Evolutionary conservation across 2,113 vertebrate species (phyloP).

Genomic region (Paracanthobrama guichenoti): DNA sequence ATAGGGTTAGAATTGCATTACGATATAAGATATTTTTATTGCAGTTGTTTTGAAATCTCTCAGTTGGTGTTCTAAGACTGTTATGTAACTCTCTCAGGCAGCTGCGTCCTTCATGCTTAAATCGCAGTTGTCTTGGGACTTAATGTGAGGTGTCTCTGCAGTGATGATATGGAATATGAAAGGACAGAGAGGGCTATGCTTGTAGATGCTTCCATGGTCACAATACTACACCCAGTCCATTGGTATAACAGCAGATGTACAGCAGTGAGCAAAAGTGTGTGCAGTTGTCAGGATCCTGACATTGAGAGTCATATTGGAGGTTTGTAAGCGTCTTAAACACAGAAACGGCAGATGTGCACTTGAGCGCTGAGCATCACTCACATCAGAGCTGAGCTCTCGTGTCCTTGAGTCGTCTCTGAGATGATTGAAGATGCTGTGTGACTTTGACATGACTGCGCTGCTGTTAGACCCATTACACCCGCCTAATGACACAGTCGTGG

Average conservation of each 20-base stretch:
- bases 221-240: background rate
- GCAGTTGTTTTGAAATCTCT: constrained; percentile 16
- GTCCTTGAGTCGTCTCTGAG: constrained; percentile 23
- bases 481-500: constrained; percentile 7
- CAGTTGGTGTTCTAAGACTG: background rate
- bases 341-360: background rate
- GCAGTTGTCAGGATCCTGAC: background rate
- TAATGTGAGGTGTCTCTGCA: background rate
- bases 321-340: background rate
- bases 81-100: constrained; percentile 8
- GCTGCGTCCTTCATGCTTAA: constrained; percentile 19
- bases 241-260: background rate
- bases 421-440: constrained; percentile 29
- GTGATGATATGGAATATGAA: constrained; percentile 4
- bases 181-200: background rate
- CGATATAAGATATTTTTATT: constrained; percentile 43
- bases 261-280: background rate
- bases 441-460: constrained; percentile 11
- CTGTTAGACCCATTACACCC: constrained; percentile 32
- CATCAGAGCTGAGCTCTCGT: constrained; percentile 1
- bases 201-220: background rate
- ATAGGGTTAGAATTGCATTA: constrained; percentile 53
- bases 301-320: background rate
- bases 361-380: constrained; percentile 12
- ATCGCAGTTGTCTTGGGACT: constrained; percentile 1